Conservation (phyloP, 2,113 vertebrate species). For the Acinonyx jubatus region DNA sequence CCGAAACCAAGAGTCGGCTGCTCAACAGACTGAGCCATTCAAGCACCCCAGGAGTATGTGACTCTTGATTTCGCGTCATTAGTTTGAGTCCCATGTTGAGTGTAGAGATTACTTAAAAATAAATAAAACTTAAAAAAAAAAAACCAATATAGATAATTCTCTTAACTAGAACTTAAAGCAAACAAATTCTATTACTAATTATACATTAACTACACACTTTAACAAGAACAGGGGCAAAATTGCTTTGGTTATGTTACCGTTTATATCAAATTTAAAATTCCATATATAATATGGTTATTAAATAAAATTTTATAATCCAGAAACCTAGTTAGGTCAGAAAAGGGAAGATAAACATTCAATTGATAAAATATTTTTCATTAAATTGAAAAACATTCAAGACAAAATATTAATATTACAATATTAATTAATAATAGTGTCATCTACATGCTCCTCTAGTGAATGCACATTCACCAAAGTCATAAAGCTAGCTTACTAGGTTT, state of each 20-base stretch:
- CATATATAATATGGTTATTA: neutral
- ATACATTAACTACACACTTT: neutral
- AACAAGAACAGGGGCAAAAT: neutral
- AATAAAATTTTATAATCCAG: slow-evolving; percentile 37
- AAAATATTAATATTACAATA: neutral
- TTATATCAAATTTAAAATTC: slow-evolving; percentile 41
- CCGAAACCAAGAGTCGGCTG: too few relatives aligned
- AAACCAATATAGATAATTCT: neutral
- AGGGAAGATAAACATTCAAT: neutral
- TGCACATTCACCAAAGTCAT: neutral
- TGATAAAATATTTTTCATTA: slow-evolving; percentile 40
- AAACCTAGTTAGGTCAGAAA: slow-evolving; percentile 1
- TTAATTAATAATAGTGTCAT: neutral
- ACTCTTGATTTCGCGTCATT: neutral
- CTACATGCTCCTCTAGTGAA: neutral
- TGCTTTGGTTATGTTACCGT: neutral
- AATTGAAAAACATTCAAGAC: neutral
- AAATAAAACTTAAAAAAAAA: neutral
- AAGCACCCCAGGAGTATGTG: neutral
- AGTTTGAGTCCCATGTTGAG: neutral
- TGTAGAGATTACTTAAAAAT: neutral
- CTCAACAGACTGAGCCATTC: too few relatives aligned
- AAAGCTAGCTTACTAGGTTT: slow-evolving; percentile 10
- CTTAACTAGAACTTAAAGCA: neutral
- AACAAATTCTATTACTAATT: neutral